phyloP scores from a whole-genome alignment of 2,888 invertebrate genomes.

The Drosophila ezoana region DNA sequence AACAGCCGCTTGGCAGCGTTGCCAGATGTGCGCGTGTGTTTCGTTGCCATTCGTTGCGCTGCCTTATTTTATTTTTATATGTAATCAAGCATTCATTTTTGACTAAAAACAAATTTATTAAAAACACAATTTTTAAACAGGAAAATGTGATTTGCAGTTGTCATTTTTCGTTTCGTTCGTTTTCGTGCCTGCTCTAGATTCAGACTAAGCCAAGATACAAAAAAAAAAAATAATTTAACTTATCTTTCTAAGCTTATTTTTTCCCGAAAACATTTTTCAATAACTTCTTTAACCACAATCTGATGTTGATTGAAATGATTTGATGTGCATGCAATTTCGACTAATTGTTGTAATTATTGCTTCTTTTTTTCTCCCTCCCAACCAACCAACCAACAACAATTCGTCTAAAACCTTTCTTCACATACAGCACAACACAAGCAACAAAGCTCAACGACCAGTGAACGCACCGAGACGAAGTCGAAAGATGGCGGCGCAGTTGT shows the following conservation, averaged over 20 bases:
- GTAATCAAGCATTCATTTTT: slow-evolving; percentile 2
- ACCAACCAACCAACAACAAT: slow-evolving; percentile 39
- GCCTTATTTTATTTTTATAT: slow-evolving; percentile 4
- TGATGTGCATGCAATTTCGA: slow-evolving; percentile 64
- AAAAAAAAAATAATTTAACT: slow-evolving; percentile 17
- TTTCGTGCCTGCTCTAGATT: slow-evolving; percentile 54
- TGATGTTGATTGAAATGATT: slow-evolving; percentile 14
- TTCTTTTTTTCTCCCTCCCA: slow-evolving; percentile 59
- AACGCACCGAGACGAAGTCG: slow-evolving; percentile 86
- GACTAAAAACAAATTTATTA: slow-evolving; percentile 6
- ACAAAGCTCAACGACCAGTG: slow-evolving; percentile 82
- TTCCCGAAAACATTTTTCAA: slow-evolving; percentile 36
- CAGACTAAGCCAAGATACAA: slow-evolving; percentile 56
- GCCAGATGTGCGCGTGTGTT: slow-evolving; percentile 24
- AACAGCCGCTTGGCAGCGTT: slow-evolving; percentile 20
- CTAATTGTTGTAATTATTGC: slow-evolving; percentile 71
- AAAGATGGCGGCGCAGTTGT: slow-evolving; percentile 87
- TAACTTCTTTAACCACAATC: slow-evolving; percentile 29
- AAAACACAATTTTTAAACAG: not conserved
- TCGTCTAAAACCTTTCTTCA: slow-evolving; percentile 61
- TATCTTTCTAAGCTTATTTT: slow-evolving; percentile 33
- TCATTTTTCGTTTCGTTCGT: slow-evolving; percentile 34
- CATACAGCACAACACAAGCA: slow-evolving; percentile 74
- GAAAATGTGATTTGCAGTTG: slow-evolving; percentile 14
- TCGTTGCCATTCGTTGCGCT: slow-evolving; percentile 22